These are phyloP conservation scores for Esox niger DNA, from an alignment of 2,113 vertebrate species.

Conservation along the genomic window DNA sequence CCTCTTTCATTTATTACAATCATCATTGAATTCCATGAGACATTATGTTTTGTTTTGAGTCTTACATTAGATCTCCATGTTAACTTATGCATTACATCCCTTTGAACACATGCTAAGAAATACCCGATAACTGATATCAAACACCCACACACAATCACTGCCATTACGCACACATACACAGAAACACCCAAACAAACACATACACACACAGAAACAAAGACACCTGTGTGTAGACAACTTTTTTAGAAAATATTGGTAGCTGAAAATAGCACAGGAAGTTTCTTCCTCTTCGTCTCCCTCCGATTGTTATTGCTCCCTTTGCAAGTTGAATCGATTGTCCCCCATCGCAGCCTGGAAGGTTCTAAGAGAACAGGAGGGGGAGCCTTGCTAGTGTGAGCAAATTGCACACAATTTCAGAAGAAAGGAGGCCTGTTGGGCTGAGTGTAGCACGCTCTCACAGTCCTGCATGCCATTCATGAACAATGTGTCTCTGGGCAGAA, in stretches of 20 bases:
- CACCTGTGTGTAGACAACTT: constrained; percentile 19
- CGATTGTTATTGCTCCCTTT: constrained; percentile 51
- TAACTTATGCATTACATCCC: too few species aligned
- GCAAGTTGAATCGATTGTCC: constrained; percentile 40
- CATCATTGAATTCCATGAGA: too few species aligned
- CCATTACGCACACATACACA: not conserved
- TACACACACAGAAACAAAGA: constrained; percentile 13
- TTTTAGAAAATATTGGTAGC: constrained; percentile 38
- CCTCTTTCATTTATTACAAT: too few species aligned
- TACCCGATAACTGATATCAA: too few species aligned
- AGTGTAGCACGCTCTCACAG: constrained; percentile 70
- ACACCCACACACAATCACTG: not conserved
- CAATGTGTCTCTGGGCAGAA: constrained; percentile 47
- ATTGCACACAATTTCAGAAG: constrained; percentile 69
- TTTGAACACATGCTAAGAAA: not conserved
- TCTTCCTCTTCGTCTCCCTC: constrained; percentile 25
- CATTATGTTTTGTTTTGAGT: too few species aligned
- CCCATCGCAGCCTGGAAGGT: constrained; percentile 46
- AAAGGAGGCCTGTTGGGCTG: constrained; percentile 66
- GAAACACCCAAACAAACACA: not conserved
- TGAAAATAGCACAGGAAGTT: constrained; percentile 41
- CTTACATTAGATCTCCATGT: too few species aligned
- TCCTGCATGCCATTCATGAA: constrained; percentile 69
- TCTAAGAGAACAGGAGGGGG: constrained; percentile 45
- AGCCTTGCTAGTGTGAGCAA: constrained; percentile 64